Percentiles rank a stretch among this genome's conserved stretches.
phyloP scores from a whole-genome alignment of 2,888 invertebrate species.

The Heteromurus nitidus region DNA sequence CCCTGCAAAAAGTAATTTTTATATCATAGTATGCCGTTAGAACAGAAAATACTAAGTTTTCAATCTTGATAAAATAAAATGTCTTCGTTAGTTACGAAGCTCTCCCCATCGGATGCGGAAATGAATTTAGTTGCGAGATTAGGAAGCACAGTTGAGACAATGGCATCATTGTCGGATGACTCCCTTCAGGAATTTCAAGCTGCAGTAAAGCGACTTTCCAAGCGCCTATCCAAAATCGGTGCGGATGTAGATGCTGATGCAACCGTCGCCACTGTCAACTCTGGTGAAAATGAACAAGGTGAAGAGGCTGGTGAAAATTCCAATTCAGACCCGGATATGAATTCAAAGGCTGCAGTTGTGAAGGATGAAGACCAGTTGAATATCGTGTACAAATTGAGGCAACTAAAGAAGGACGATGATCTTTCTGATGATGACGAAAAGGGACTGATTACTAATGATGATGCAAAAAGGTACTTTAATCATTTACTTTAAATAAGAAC shows the following conservation, averaged over 20 bases:
- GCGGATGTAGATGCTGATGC: not conserved
- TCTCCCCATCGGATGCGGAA: slow-evolving; percentile 47
- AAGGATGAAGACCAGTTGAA: slow-evolving; percentile 49
- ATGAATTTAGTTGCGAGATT: slow-evolving; percentile 44
- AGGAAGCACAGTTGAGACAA: slow-evolving; percentile 53
- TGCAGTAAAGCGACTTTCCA: not conserved
- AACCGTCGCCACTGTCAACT: not conserved
- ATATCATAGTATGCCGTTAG: not conserved
- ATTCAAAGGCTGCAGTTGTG: not conserved
- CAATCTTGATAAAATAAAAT: not conserved
- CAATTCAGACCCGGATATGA: slow-evolving; percentile 1
- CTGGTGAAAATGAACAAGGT: slow-evolving; percentile 10
- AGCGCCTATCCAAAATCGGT: slow-evolving; percentile 5
- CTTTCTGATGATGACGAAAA: slow-evolving; percentile 37
- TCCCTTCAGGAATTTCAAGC: slow-evolving; percentile 30
- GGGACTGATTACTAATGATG: slow-evolving; percentile 28
- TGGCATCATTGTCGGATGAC: slow-evolving; percentile 40
- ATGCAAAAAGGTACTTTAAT: slow-evolving; percentile 38
- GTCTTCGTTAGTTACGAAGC: slow-evolving; percentile 3
- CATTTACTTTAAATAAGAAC: not conserved
- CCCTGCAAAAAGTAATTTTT: slow-evolving; percentile 27
- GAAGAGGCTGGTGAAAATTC: slow-evolving; percentile 1
- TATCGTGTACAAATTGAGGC: slow-evolving; percentile 32
- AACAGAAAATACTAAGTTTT: too few relatives aligned
- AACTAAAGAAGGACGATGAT: slow-evolving; percentile 22